A percentile compares a stretch with the other conserved stretches of the same genome.
Conservation (phyloP, 2,797 vertebrate genomes). For the Decapterus maruadsi region DNA sequence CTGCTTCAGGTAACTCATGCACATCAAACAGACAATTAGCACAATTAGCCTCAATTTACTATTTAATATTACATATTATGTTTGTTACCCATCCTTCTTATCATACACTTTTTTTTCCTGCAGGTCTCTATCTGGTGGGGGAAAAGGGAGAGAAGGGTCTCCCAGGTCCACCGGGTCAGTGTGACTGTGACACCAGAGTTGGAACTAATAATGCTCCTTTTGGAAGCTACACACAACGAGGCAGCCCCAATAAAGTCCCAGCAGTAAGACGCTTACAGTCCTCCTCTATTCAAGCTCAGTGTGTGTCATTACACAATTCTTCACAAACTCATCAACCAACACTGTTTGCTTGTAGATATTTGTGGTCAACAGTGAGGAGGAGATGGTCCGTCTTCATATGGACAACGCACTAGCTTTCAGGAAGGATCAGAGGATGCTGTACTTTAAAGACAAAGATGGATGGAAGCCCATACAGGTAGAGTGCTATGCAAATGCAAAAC, state of each 20-base stretch:
- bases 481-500: background rate
- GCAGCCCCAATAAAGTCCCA: conserved; percentile 86
- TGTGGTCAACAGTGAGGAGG: conserved; percentile 94
- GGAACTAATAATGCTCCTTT: conserved; percentile 84
- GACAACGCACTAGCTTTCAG: conserved; percentile 94
- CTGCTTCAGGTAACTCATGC: conserved; percentile 82
- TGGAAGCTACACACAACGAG: conserved; percentile 85
- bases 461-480: conserved; percentile 96
- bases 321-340: background rate
- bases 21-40: conserved; percentile 39
- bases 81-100: conserved; percentile 3
- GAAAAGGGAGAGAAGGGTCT: conserved; percentile 95
- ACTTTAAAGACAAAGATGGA: conserved; percentile 94
- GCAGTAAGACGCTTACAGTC: conserved; percentile 82
- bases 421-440: conserved; percentile 94
- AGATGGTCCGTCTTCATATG: conserved; percentile 87
- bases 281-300: background rate
- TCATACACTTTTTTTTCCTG: conserved; percentile 12
- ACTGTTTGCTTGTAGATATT: conserved; percentile 88
- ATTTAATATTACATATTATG: background rate
- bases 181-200: conserved; percentile 87
- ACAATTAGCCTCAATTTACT: background rate
- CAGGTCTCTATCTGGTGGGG: conserved; percentile 90
- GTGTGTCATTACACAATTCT: background rate
- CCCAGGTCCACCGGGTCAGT: conserved; percentile 90